Conservation (phyloP, 2,888 invertebrate genomes). For the Drosophila atripex region DNA sequence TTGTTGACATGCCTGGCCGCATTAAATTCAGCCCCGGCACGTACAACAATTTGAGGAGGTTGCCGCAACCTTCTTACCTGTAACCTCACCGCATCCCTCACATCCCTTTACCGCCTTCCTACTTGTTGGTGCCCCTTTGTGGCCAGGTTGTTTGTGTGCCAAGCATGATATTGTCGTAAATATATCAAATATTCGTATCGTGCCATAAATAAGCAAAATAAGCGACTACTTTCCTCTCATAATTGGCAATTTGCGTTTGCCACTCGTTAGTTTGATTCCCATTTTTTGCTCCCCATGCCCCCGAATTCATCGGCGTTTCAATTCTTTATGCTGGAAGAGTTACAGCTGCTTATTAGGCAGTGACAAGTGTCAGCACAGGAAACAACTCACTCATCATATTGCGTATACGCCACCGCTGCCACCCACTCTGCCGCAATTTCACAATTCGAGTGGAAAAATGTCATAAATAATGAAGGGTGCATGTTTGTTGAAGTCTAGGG, state of each 20-base stretch:
- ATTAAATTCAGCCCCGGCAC: slow-evolving; percentile 70
- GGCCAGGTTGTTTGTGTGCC: slow-evolving; percentile 7
- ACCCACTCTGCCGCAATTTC: slow-evolving; percentile 10
- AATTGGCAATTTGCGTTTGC: slow-evolving; percentile 73
- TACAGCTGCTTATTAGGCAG: slow-evolving; percentile 35
- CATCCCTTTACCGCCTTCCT: background rate
- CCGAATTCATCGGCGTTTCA: background rate
- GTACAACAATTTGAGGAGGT: slow-evolving; percentile 56
- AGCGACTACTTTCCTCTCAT: slow-evolving; percentile 68
- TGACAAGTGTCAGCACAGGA: slow-evolving; percentile 37
- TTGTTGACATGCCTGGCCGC: slow-evolving; percentile 68
- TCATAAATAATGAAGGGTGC: slow-evolving; percentile 16
- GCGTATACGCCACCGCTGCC: slow-evolving; percentile 19
- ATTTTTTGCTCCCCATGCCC: background rate
- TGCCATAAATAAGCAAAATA: slow-evolving; percentile 71
- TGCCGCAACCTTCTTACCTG: background rate
- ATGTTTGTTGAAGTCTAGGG: background rate
- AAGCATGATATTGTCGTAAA: slow-evolving; percentile 51
- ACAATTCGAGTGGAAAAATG: slow-evolving; percentile 29
- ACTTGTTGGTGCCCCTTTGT: slow-evolving; percentile 17
- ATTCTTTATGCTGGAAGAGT: slow-evolving; percentile 13
- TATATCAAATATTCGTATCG: slow-evolving; percentile 64
- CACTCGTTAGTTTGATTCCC: slow-evolving; percentile 53
- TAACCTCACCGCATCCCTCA: too few relatives aligned
- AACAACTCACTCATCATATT: slow-evolving; percentile 26